Evolutionary conservation across 2,888 invertebrate genomes (phyloP).

Genomic region (Oscheius sp.): DNA sequence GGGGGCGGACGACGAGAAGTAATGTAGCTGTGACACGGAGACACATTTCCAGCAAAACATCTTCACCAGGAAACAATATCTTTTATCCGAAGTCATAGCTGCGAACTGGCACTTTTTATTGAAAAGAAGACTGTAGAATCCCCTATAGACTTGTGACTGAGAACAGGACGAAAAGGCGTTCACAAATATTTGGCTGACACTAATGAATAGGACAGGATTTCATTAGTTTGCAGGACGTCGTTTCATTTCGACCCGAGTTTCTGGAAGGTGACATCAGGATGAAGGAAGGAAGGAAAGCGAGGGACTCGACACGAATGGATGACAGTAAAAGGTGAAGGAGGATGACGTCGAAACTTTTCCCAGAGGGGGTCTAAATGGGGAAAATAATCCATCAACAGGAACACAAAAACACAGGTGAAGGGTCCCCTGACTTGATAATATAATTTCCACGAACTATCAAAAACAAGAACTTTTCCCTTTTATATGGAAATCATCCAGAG

Average conservation of each 20-base stretch:
- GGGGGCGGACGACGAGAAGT: constrained; percentile 9
- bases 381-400: too few relatives aligned
- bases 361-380: not conserved
- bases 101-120: not conserved
- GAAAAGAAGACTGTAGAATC: too few relatives aligned
- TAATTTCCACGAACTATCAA: not conserved
- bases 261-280: constrained; percentile 21
- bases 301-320: not conserved
- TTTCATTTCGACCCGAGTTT: constrained; percentile 14
- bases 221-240: constrained; percentile 31
- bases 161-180: constrained; percentile 2
- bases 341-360: not conserved
- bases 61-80: not conserved
- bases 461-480: not conserved
- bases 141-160: not conserved
- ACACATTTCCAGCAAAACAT: not conserved
- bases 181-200: constrained; percentile 29
- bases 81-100: not conserved
- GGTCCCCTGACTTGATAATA: not conserved
- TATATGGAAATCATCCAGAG: too few relatives aligned
- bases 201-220: constrained; percentile 24
- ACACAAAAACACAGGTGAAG: too few relatives aligned
- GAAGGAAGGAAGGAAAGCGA: not conserved
- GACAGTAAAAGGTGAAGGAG: not conserved
- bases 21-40: not conserved